phyloP scores from a whole-genome alignment of 2,888 invertebrate species.

The Gastracanthus pulcherrimus region DNA sequence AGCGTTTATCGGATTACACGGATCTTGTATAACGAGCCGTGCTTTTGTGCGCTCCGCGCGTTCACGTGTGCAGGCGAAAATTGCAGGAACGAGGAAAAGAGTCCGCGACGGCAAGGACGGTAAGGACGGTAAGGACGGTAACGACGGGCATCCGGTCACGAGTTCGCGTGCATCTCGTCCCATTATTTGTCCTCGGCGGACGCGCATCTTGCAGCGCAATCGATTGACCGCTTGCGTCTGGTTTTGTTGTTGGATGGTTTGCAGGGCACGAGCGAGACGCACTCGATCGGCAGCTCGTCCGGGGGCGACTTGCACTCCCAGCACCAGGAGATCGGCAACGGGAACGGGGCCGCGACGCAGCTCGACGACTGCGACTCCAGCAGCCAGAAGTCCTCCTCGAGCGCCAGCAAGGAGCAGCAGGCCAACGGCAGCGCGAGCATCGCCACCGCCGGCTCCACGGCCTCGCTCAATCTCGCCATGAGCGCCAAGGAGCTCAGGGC shows the following conservation, averaged over 20 bases:
- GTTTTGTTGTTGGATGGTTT: constrained; percentile 12
- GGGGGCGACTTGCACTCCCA: neutral
- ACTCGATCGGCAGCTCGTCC: constrained; percentile 48
- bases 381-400: constrained; percentile 45
- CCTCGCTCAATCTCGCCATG: constrained; percentile 88
- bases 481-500: constrained; percentile 95
- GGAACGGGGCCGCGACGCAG: constrained; percentile 20
- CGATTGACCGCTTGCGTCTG: neutral
- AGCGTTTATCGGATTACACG: constrained; percentile 11
- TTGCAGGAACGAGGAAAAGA: neutral
- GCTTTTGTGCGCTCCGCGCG: neutral
- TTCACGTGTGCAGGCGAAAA: no score
- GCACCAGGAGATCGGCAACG: neutral
- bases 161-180: neutral
- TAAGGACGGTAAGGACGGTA: neutral
- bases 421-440: constrained; percentile 71
- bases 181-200: neutral
- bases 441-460: neutral
- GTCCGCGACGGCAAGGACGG: neutral
- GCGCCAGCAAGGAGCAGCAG: constrained; percentile 45
- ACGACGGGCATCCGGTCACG: constrained; percentile 49
- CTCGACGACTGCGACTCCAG: constrained; percentile 42
- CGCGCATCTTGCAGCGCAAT: no score
- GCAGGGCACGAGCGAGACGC: constrained; percentile 47
- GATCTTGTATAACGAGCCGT: constrained; percentile 26